A percentile compares a stretch with the other conserved stretches of the same genome.
Conservation (phyloP, 2,113 vertebrate genomes). For the Acanthochromis polyacanthus region DNA sequence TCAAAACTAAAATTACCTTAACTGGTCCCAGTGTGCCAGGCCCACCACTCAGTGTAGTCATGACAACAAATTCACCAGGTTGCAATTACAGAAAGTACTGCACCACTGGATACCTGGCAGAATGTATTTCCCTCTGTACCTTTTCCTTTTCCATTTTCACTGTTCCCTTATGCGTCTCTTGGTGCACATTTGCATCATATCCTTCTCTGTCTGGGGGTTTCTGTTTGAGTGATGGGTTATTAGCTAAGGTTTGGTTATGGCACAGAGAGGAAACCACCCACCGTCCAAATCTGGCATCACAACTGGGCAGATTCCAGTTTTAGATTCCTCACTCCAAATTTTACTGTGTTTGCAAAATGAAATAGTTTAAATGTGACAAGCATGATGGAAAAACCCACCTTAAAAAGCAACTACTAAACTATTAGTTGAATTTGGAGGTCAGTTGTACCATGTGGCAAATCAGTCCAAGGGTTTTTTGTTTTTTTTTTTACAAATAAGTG, state of each 20-base stretch:
- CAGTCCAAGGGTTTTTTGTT: constrained; percentile 16
- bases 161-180: not conserved
- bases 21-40: constrained; percentile 57
- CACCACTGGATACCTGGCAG: constrained; percentile 49
- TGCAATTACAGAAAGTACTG: constrained; percentile 68
- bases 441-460: not conserved
- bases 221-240: constrained; percentile 6
- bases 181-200: not conserved
- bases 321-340: not conserved
- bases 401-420: too few relatives aligned
- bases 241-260: constrained; percentile 23
- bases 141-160: constrained; percentile 20
- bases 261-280: constrained; percentile 5
- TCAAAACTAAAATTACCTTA: constrained; percentile 64
- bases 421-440: too few relatives aligned
- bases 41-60: constrained; percentile 67
- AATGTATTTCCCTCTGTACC: constrained; percentile 27
- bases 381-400: too few relatives aligned
- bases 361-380: too few relatives aligned
- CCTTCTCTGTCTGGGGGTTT: constrained; percentile 21
- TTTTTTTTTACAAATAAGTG: constrained; percentile 1
- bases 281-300: not conserved
- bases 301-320: not conserved
- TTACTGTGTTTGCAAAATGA: not conserved
- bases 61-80: constrained; percentile 77